Percentiles rank a stretch among this genome's conserved stretches.
Evolutionary conservation across 2,113 vertebrate genomes (phyloP).

Genomic region (Serilophus lunatus): DNA sequence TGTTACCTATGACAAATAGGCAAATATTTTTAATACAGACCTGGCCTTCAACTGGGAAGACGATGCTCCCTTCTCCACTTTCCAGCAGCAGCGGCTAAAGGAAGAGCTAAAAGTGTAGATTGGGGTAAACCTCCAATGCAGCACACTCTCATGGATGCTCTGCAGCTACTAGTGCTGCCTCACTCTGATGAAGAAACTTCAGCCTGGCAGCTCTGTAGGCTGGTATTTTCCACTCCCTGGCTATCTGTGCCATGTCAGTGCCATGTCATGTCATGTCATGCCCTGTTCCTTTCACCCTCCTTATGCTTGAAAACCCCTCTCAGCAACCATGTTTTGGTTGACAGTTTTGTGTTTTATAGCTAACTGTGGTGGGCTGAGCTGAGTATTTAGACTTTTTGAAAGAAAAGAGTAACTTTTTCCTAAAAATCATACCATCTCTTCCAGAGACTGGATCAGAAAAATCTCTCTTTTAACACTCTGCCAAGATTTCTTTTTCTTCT

Average conservation of each 20-base stretch:
- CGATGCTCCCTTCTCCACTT: not conserved
- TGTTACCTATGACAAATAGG: not conserved
- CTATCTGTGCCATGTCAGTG: too few relatives aligned
- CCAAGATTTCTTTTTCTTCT: not conserved
- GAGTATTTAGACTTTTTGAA: not conserved
- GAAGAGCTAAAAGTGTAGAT: not conserved
- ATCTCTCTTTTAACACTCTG: not conserved
- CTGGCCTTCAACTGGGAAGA: not conserved
- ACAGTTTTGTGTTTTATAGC: not conserved
- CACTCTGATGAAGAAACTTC: not conserved
- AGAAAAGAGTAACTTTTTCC: not conserved
- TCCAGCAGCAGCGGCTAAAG: not conserved
- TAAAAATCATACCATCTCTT: not conserved
- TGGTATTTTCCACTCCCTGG: not conserved
- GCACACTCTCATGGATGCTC: not conserved
- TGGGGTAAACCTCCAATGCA: not conserved
- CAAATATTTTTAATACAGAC: not conserved
- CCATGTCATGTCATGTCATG: too few relatives aligned
- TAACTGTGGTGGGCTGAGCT: not conserved
- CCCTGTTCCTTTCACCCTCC: not conserved
- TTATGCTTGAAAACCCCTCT: not conserved
- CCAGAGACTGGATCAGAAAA: not conserved
- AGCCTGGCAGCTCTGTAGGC: not conserved
- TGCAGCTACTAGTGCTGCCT: not conserved
- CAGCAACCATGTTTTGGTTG: not conserved